Conservation (phyloP, 1,140 invertebrate genomes). For the Drosophila asahinai region DNA sequence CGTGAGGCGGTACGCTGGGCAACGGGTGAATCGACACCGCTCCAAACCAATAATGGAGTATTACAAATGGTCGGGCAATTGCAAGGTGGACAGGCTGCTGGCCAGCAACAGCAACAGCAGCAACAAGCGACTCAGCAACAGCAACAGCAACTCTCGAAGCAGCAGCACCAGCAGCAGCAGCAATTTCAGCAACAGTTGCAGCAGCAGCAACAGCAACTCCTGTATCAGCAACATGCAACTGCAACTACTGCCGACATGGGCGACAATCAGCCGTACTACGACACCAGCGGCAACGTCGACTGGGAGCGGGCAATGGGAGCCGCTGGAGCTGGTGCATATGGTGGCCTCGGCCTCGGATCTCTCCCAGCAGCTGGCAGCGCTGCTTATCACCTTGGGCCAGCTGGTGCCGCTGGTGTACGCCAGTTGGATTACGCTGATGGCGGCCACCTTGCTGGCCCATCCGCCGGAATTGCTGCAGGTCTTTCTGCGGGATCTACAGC, state of each 20-base stretch:
- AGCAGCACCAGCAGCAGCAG: constrained; percentile 61
- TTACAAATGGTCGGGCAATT: constrained; percentile 85
- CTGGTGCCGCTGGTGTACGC: constrained; percentile 70
- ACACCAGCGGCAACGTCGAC: constrained; percentile 85
- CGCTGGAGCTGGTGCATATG: constrained; percentile 85
- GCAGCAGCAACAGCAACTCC: constrained; percentile 59
- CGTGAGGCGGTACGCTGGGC: constrained; percentile 89
- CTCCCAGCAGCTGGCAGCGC: constrained; percentile 74
- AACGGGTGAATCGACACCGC: constrained; percentile 87
- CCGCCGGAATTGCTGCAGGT: constrained; percentile 57
- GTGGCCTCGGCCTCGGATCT: constrained; percentile 76
- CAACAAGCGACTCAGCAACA: constrained; percentile 61
- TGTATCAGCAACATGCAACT: constrained; percentile 78
- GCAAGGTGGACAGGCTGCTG: constrained; percentile 85
- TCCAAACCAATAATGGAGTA: constrained; percentile 86
- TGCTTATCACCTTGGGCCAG: constrained; percentile 79
- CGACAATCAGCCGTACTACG: constrained; percentile 85
- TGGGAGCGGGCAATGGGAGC: constrained; percentile 84
- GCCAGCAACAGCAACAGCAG: constrained; percentile 83
- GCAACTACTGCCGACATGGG: constrained; percentile 71
- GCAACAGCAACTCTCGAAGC: constrained; percentile 47
- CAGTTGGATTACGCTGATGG: constrained; percentile 83
- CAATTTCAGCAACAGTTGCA: constrained; percentile 45
- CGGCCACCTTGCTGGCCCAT: constrained; percentile 79
- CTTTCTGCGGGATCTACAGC: constrained; percentile 12